Conservation (phyloP, 2,888 invertebrate species). For the Heteromurus nitidus region DNA sequence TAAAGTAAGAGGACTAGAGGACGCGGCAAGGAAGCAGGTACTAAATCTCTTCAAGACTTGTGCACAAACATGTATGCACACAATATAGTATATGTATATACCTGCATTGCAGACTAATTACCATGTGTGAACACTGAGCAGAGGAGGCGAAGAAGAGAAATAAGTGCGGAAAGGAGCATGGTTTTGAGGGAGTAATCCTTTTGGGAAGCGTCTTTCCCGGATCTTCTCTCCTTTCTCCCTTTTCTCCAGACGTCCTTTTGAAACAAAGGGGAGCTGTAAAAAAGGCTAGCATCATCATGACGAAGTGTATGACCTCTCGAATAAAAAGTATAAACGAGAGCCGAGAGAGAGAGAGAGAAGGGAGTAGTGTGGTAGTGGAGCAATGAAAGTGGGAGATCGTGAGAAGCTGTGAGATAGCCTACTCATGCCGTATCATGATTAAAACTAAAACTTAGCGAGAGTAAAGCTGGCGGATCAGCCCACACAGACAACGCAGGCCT, state of each 20-base stretch:
- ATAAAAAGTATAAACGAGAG: conserved; percentile 28
- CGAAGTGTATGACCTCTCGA: conserved; percentile 51
- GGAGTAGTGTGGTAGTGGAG: no score
- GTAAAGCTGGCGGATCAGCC: conserved; percentile 55
- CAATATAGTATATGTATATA: conserved; percentile 35
- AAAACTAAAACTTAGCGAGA: conserved; percentile 61
- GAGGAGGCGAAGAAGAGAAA: conserved; percentile 23
- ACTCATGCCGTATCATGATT: conserved; percentile 59
- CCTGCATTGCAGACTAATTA: conserved; percentile 51
- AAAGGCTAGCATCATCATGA: conserved; percentile 35
- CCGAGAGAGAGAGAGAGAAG: conserved; percentile 1
- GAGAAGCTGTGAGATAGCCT: conserved; percentile 50
- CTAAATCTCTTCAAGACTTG: no score
- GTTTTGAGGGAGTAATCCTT: conserved; percentile 45
- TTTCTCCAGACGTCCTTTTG: conserved; percentile 39
- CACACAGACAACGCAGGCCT: no score
- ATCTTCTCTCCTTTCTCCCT: conserved; percentile 45
- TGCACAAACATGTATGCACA: no score
- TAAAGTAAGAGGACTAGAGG: conserved; percentile 30
- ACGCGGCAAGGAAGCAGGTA: neutral
- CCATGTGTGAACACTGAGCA: conserved; percentile 57
- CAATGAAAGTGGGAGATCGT: conserved; percentile 55
- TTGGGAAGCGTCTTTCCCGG: conserved; percentile 59
- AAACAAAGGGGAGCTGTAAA: conserved; percentile 14
- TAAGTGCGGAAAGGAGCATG: conserved; percentile 31